Conservation (phyloP, 2,888 invertebrate species). For the Meiosimyza platycephala region DNA sequence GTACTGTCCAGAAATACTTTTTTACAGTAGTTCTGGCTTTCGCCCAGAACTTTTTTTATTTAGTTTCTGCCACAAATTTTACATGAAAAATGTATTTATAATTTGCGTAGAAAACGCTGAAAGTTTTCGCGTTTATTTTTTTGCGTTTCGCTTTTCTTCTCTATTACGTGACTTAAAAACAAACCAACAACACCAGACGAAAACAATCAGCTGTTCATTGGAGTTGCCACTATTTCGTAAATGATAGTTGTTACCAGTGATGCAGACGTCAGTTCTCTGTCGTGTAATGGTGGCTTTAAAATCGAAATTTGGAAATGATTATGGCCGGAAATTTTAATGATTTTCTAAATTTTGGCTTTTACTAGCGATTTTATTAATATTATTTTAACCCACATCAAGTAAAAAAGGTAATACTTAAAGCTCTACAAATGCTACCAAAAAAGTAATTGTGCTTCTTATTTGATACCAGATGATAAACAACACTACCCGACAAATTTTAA, state of each 20-base stretch:
- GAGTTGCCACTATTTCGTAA: not conserved
- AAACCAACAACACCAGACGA: not conserved
- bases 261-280: not conserved
- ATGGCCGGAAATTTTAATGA: no score
- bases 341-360: no score
- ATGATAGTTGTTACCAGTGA: not conserved
- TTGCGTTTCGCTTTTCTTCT: not conserved
- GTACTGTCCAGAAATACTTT: not conserved
- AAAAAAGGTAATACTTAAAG: no score
- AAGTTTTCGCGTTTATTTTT: not conserved
- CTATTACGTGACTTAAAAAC: not conserved
- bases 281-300: no score
- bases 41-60: not conserved
- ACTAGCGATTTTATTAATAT: no score
- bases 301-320: no score
- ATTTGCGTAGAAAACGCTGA: not conserved
- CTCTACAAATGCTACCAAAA: no score
- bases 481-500: no score
- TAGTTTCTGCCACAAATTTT: conserved; percentile 6
- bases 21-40: not conserved
- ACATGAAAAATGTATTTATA: no score
- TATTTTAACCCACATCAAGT: no score
- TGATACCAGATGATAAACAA: no score
- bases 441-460: no score
- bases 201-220: not conserved